Evolutionary conservation across 2,888 invertebrate genomes (phyloP).

Genomic region (Caenorhabditis sp.): DNA sequence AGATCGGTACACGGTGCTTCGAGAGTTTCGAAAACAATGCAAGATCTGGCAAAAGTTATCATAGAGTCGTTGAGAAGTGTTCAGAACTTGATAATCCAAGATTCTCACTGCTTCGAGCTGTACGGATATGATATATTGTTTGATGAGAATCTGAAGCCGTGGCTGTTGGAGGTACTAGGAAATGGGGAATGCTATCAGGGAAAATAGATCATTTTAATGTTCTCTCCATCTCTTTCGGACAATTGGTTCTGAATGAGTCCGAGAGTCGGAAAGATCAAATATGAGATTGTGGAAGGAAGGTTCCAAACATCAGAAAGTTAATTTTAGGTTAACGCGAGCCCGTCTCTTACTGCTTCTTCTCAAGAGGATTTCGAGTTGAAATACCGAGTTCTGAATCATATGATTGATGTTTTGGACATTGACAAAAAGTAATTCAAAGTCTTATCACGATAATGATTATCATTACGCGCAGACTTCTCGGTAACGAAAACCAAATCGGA

Average conservation of each 20-base stretch:
- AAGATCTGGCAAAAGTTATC: conserved; percentile 74
- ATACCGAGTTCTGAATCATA: conserved; percentile 86
- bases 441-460: background rate
- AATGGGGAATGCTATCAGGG: background rate
- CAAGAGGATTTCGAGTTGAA: conserved; percentile 87
- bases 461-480: conserved; percentile 84
- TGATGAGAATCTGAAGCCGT: conserved; percentile 86
- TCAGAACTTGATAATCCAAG: conserved; percentile 82
- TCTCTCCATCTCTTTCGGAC: conserved; percentile 13
- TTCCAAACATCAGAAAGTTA: conserved; percentile 1
- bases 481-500: conserved; percentile 86
- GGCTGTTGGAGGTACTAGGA: conserved; percentile 80
- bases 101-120: conserved; percentile 87
- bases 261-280: background rate
- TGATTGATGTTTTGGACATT: conserved; percentile 86
- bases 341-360: conserved; percentile 86
- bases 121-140: conserved; percentile 87
- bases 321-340: conserved; percentile 86
- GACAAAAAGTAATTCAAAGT: conserved; percentile 84
- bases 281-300: background rate
- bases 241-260: conserved; percentile 16
- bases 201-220: conserved; percentile 1
- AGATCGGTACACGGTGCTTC: conserved; percentile 85
- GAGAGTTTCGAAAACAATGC: conserved; percentile 75
- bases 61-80: conserved; percentile 77